phyloP scores from a whole-genome alignment of 2,113 vertebrate species.

The Hippopotamus amphibius region DNA sequence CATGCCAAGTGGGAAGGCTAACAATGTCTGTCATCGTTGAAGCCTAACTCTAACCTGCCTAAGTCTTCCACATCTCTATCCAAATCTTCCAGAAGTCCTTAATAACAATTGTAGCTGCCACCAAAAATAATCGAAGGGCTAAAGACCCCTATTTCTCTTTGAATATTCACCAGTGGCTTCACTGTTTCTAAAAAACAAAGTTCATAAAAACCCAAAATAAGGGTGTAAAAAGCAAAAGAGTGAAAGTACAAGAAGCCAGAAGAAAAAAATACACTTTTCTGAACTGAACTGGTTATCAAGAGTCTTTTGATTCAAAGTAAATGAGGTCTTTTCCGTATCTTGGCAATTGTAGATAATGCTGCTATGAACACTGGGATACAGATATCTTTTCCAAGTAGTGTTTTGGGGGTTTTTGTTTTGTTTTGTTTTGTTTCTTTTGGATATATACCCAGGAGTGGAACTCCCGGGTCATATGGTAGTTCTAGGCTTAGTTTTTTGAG shows the following conservation, averaged over 20 bases:
- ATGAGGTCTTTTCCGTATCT: background rate
- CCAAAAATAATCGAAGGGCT: background rate
- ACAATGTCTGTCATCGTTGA: background rate
- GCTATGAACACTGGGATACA: too few species aligned
- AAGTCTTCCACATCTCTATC: background rate
- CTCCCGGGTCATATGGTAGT: background rate
- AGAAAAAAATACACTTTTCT: background rate
- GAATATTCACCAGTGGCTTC: background rate
- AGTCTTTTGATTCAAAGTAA: background rate
- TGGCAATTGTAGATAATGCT: background rate
- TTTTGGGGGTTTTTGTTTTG: background rate
- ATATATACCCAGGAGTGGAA: background rate
- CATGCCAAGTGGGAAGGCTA: background rate
- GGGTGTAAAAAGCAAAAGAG: fast-evolving
- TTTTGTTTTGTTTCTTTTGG: background rate
- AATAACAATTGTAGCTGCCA: background rate
- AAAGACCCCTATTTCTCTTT: background rate
- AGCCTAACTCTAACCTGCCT: background rate
- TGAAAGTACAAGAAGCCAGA: background rate
- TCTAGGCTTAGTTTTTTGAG: background rate
- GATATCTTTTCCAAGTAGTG: background rate
- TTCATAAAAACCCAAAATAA: background rate
- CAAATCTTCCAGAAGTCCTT: background rate
- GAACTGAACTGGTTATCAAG: background rate
- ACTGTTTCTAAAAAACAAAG: conserved; percentile 11